Base-by-base conservation (phyloP, 1,140 invertebrate genomes). In the Lepidurus apus region DNA sequence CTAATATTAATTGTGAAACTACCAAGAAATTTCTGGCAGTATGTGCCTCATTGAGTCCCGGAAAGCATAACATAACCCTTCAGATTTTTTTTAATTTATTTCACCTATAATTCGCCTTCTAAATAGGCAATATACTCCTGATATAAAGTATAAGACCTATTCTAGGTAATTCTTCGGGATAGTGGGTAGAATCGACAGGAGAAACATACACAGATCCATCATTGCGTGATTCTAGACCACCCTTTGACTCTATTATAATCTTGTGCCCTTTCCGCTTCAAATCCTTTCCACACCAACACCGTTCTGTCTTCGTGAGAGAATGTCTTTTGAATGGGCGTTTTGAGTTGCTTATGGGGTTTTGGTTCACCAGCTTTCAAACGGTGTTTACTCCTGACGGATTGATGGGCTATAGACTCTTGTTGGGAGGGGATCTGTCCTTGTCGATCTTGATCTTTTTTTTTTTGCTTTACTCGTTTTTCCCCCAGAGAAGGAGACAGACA, bases 351-450 rank as follows among this genome's bases (percentile, higher is more conserved):
- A 65, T 65, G 53, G 53, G 53, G 45, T 13, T 65, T 65, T 21
- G 53, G 53, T 4, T 34, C 34, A 34, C 53, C 53, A 65, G 13
- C 21, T 13, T 65, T 21, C 34, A 34, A 3, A 34, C 34, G 34
- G 34, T 65, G 53, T 65, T 21, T 65, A 21, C 53, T 65, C 53
- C 53, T 65, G 53, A 65, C 53, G 53, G 13, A 65, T 65, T 65
- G 53, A 65, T 65, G 53, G 53, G 17, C 53, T 65, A 65, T 65
- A 65, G 53, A 65, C 34, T 34, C 3, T 34, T 34, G 34, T 34
- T 34, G 34, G 53, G 17, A 21, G 8, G 21, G 53, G 53, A 65
- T 65, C 53, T 65, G 53, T 65, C 53, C 53, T 65, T 65, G 53
- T 65, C 53, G 8, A 65, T 65, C 53, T 65, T 65, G 53, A 65